phyloP scores from a whole-genome alignment of 2,797 vertebrate species.

The Sus cebifrons region DNA sequence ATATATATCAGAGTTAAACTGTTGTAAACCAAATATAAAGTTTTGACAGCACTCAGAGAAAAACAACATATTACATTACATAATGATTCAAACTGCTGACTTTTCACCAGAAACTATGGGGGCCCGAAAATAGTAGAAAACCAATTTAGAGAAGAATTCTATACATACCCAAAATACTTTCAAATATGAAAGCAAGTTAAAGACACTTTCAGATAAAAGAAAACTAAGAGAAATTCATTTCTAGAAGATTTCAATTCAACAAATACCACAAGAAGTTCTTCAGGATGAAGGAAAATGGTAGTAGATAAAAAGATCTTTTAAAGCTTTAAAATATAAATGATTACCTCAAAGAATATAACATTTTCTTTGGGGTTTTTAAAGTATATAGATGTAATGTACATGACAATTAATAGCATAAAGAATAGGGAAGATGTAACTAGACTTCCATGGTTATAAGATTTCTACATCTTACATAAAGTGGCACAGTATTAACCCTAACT shows the following conservation, averaged over 20 bases:
- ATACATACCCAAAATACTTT: neutral
- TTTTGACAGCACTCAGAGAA: neutral
- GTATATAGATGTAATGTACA: neutral
- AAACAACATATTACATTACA: neutral
- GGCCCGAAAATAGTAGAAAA: neutral
- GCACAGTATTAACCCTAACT: neutral
- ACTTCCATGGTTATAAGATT: neutral
- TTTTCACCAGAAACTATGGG: neutral
- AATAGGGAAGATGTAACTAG: neutral
- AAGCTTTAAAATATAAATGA: neutral
- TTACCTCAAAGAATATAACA: neutral
- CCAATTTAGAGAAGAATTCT: neutral
- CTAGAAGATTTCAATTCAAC: neutral
- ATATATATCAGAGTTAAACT: neutral
- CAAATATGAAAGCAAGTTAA: neutral
- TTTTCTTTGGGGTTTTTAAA: neutral
- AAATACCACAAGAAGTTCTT: neutral
- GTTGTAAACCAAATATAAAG: neutral
- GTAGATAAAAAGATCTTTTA: neutral
- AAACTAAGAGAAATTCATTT: conserved; percentile 23
- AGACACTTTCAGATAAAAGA: neutral
- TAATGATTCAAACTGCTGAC: neutral
- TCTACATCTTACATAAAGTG: neutral
- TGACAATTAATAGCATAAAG: neutral
- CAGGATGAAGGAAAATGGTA: conserved; percentile 18